phyloP scores from a whole-genome alignment of 2,113 vertebrate genomes.

The Spea bombifrons region DNA sequence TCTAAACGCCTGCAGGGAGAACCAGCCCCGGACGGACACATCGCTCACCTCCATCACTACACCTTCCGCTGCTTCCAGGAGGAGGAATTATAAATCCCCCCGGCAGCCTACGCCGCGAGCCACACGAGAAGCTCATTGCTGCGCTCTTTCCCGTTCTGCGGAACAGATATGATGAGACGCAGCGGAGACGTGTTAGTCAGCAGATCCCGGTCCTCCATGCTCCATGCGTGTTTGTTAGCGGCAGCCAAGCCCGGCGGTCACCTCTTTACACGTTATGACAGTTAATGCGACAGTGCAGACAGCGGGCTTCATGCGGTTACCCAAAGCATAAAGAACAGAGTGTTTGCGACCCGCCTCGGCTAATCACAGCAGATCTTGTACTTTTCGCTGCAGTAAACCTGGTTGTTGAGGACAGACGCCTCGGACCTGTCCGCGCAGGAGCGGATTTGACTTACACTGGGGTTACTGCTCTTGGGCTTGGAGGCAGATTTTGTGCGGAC shows the following conservation, averaged over 20 bases:
- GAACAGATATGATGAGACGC: too few species aligned
- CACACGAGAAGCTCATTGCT: too few species aligned
- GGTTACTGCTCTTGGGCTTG: constrained; percentile 79
- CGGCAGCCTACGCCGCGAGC: too few species aligned
- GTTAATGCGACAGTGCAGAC: constrained; percentile 35
- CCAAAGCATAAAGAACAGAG: constrained; percentile 52
- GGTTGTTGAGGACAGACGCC: constrained; percentile 75
- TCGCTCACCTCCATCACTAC: background rate
- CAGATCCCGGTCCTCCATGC: too few species aligned
- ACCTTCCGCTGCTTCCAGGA: too few species aligned
- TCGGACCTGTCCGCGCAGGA: constrained; percentile 77
- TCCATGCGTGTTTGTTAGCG: too few species aligned
- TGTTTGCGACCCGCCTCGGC: constrained; percentile 49
- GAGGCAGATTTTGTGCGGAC: constrained; percentile 73
- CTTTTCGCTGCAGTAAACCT: constrained; percentile 91
- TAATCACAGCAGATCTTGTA: constrained; percentile 97
- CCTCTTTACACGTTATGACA: background rate
- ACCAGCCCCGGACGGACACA: background rate
- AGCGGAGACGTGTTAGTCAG: too few species aligned
- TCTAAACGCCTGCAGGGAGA: background rate
- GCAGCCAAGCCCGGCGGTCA: too few species aligned
- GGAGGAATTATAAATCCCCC: too few species aligned
- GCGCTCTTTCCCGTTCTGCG: too few species aligned
- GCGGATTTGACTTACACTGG: constrained; percentile 83
- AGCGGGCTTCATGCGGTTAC: constrained; percentile 72